These are phyloP conservation scores for Orientallactaga bullata DNA, from an alignment of 2,113 vertebrate species.

Conservation along the genomic window DNA sequence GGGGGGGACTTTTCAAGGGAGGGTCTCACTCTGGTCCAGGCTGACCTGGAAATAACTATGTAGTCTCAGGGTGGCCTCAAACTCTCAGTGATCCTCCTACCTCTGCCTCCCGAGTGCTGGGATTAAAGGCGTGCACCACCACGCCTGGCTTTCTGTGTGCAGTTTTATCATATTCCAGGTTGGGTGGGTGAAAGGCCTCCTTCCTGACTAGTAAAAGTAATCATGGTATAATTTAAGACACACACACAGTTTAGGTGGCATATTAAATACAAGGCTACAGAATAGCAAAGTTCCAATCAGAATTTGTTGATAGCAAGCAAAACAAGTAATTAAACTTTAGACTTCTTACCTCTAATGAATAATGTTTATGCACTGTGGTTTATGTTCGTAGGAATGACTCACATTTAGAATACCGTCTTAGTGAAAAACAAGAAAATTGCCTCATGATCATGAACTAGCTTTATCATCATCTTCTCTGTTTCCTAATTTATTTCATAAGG, in stretches of 20 bases:
- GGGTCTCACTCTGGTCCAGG: too few relatives aligned
- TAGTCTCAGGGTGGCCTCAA: too few relatives aligned
- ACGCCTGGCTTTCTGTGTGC: too few relatives aligned
- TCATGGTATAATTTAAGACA: neutral
- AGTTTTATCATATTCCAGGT: slow-evolving; percentile 19
- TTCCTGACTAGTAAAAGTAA: slow-evolving; percentile 23
- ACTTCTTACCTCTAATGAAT: neutral
- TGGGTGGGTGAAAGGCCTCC: neutral
- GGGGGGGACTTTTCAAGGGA: too few relatives aligned
- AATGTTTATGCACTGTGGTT: slow-evolving; percentile 4
- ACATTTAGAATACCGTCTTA: slow-evolving; percentile 20
- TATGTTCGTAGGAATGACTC: slow-evolving; percentile 15
- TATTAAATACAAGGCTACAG: neutral
- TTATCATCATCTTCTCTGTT: slow-evolving; percentile 9
- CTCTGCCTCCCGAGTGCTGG: too few relatives aligned
- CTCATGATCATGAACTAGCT: neutral
- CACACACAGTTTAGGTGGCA: too few relatives aligned
- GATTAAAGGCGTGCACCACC: too few relatives aligned
- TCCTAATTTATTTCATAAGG: slow-evolving; percentile 42
- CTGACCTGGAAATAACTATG: too few relatives aligned
- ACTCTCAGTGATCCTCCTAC: too few relatives aligned
- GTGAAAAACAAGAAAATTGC: slow-evolving; percentile 46
- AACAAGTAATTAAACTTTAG: neutral
- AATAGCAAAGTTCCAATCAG: neutral
- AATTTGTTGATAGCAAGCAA: neutral